Evolutionary conservation across 2,888 invertebrate species (phyloP).

Genomic region (Leptinotarsa rubiginosa): DNA sequence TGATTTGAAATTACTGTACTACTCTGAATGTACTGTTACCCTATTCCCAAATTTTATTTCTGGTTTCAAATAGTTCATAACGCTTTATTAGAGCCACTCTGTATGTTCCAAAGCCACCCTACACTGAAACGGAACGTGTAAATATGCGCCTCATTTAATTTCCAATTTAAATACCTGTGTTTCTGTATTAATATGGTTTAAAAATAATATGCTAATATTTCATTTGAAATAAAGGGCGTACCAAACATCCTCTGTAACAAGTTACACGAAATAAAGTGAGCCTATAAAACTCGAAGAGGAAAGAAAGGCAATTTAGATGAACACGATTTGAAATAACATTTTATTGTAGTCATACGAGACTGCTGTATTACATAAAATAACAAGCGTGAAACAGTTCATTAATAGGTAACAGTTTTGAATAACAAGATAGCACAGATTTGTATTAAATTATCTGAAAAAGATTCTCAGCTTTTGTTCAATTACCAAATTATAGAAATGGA

Average conservation of each 20-base stretch:
- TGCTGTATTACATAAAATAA: slow-evolving; percentile 38
- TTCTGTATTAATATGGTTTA: slow-evolving; percentile 37
- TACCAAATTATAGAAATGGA: too few relatives aligned
- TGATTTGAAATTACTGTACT: too few relatives aligned
- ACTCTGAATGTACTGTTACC: too few relatives aligned
- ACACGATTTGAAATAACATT: slow-evolving; percentile 38
- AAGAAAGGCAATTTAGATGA: slow-evolving; percentile 43
- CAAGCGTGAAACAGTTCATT: slow-evolving; percentile 35
- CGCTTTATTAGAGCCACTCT: neutral
- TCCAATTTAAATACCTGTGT: slow-evolving; percentile 41
- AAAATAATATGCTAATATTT: slow-evolving; percentile 42
- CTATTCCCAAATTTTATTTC: too few relatives aligned
- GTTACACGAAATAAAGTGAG: slow-evolving; percentile 35
- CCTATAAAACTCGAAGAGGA: slow-evolving; percentile 39
- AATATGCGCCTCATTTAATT: slow-evolving; percentile 39
- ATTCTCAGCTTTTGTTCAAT: neutral
- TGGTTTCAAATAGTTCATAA: too few relatives aligned
- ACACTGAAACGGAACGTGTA: slow-evolving; percentile 23
- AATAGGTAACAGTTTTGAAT: slow-evolving; percentile 33
- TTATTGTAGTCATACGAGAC: slow-evolving; percentile 40
- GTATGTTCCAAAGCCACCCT: slow-evolving; percentile 15
- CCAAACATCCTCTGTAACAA: slow-evolving; percentile 35
- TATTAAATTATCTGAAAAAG: slow-evolving; percentile 33
- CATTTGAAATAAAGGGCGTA: slow-evolving; percentile 42
- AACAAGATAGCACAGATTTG: slow-evolving; percentile 33